Evolutionary conservation across 2,888 invertebrate species (phyloP), one percentile per base, ranked within the genome.

Genomic region (Rotaria macrura): DNA sequence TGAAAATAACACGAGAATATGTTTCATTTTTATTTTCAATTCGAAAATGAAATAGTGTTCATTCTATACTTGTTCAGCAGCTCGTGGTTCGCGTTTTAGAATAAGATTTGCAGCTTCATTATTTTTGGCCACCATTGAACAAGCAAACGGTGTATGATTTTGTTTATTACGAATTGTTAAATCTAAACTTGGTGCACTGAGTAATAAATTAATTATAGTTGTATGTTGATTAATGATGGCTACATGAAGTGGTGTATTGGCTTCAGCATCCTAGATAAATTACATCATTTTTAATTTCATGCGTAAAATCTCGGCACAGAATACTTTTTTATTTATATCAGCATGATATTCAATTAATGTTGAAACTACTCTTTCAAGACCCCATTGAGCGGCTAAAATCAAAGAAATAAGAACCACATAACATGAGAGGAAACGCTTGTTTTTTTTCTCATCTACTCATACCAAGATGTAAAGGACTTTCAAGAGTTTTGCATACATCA

Each of bases 61-160:
- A 17, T 12, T 49, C 14, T 49, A 0, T 40, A 94, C 94, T 93
- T 96, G 96, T 91, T 97, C 96, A 3, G 96, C 96, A n/a, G 96
- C 96, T 83, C 94, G 94, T 0, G 97, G 96, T 88, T 96, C 93
- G 89, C 95, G 93, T 89, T 95, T 95, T 14, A 97, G 92, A 89
- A 98, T 97, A 20, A 95, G 94, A 89, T 95, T 94, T 0, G 97
- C 97, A 0, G 96, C 96, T 90, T 95, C 95, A 89, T 96, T 95
- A 90, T 97, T 96, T 87, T 95, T 93, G 5, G 94, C 94, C 0
- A 94, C 94, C 88, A 98, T 93, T 0, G 97, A 96, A 17, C 95
- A 93, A 0, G 96, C 96, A 90, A 98, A 96, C 0, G 96, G 95
- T 47, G 95, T 95, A 85, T 94, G 93, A 0, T 96, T 96, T 85